A percentile compares a stretch with the other conserved stretches of the same genome.
Evolutionary conservation across 1,140 invertebrate genomes (phyloP).

Genomic region (Ostrea denselamellosa): DNA sequence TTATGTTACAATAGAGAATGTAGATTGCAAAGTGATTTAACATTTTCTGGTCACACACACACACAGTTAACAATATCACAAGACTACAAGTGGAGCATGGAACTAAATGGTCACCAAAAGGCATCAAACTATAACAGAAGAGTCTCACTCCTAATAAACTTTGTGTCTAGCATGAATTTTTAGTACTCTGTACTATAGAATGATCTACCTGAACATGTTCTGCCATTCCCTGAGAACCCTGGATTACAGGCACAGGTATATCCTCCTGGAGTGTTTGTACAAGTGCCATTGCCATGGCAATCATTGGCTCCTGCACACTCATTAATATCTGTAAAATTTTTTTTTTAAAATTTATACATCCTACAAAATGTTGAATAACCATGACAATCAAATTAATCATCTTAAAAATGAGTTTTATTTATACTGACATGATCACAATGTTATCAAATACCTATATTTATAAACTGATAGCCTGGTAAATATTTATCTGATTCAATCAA

Average conservation of each 20-base stretch:
- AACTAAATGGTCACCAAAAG: background rate
- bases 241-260: constrained; percentile 83
- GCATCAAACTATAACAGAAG: background rate
- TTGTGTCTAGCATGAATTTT: no score
- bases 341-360: no score
- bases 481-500: no score
- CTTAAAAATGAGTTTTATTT: no score
- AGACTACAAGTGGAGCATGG: background rate
- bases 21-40: background rate
- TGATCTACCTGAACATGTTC: constrained; percentile 59
- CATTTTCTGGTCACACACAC: no score
- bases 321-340: constrained; percentile 62
- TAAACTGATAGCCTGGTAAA: no score
- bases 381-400: no score
- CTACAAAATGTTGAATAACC: no score
- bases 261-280: constrained; percentile 90
- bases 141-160: no score
- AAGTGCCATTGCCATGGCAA: constrained; percentile 74
- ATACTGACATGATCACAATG: no score
- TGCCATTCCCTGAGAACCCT: constrained; percentile 60
- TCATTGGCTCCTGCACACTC: constrained; percentile 53
- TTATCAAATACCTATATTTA: no score
- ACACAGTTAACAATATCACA: background rate
- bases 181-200: background rate
- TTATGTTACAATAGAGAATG: background rate